Base-by-base conservation (phyloP, 2,113 vertebrate species). In the Hippolais icterina region DNA sequence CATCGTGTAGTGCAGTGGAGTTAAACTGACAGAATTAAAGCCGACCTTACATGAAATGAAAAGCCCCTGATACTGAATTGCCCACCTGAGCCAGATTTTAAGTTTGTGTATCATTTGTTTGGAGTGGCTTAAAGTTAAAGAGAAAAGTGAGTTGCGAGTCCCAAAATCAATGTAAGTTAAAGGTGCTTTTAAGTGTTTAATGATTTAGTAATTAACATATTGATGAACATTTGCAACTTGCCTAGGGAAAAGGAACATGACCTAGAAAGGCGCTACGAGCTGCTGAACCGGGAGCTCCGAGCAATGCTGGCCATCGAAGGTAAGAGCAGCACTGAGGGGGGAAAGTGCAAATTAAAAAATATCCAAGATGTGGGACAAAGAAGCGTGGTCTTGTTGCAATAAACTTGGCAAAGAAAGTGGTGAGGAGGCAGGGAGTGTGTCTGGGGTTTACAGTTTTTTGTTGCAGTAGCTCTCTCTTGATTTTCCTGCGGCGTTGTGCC, bases 131-230 rank as follows among this genome's bases (percentile, higher is more conserved):
- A 99, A 99, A 99, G 98, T 97, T 97, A 96, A 98, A 98, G 97
- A 97, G 97, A 98, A 98, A 98, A 99, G 98, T 98, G 98, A 76
- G 97, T 93, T 98, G 92, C 72, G 90, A 99, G 98, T 98, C 94
- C 97, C 98, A 79, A 98, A 99, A 99, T 99, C 99, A 96, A 99
- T 99, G 98, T 98, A 98, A 98, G 98, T 98, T 99, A 99, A 98
- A 98, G 99, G 98, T 98, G 98, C 98, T 98, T 99, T 98, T 98
- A 99, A 99, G 99, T 98, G 98, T 98, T 99, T 99, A 99, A 99
- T 99, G 99, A 99, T 99, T 99, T 99, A 99, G 98, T 99, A 98
- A 99, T 99, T 99, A 99, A 98, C 99, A 99, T 99, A 99, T 99
- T 99, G 99, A 99, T 99, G 99, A 99, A 99, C 99, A 99, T 99